Evolutionary conservation across 37 sponge, comb jelly and placozoan genomes (phyloP).

Genomic region (Ephydatia muelleri): DNA sequence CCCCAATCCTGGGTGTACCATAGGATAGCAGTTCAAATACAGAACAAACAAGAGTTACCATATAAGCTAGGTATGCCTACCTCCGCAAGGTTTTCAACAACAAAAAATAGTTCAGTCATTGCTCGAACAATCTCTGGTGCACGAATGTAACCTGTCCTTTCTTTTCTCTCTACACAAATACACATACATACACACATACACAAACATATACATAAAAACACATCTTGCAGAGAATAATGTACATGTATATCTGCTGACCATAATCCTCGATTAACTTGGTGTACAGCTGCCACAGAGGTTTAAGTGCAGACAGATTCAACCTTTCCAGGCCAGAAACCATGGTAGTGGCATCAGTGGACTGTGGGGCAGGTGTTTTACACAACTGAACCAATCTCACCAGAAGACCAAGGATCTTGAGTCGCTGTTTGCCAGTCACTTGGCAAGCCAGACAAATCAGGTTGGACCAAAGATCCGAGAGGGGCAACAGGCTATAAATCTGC

Average conservation of each 20-base stretch:
- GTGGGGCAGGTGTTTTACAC: background rate
- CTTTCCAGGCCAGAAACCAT: background rate
- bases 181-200: constrained; percentile 6
- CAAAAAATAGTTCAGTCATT: constrained; percentile 78
- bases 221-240: background rate
- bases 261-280: constrained; percentile 53
- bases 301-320: constrained; percentile 74
- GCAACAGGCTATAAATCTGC: constrained; percentile 9
- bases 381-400: constrained; percentile 15
- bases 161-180: constrained; percentile 33
- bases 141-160: constrained; percentile 20
- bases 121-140: constrained; percentile 66
- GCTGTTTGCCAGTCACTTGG: constrained; percentile 59
- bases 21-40: background rate
- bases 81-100: constrained; percentile 73
- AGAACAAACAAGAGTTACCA: background rate
- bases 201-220: background rate
- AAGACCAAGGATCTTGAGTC: constrained; percentile 59
- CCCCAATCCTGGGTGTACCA: constrained; percentile 47
- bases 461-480: constrained; percentile 68
- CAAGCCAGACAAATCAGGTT: constrained; percentile 67
- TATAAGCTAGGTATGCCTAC: background rate
- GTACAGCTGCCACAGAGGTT: constrained; percentile 89
- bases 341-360: background rate
- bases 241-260: constrained; percentile 59